Base-by-base conservation (phyloP, 2,113 vertebrate genomes). In the Pitta sordida region DNA sequence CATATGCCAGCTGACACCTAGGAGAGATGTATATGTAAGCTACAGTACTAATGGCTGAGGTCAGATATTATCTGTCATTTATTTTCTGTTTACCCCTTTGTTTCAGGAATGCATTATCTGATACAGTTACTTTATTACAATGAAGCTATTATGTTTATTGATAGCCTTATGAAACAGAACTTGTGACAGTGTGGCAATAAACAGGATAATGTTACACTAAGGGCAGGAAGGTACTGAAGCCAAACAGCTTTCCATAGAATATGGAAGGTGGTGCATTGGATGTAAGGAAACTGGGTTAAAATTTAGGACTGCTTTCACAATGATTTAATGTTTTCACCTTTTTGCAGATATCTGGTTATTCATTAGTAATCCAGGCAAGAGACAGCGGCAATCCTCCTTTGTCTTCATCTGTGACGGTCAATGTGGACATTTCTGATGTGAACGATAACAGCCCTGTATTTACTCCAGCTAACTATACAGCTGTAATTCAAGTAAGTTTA, bases 361-460 rank as follows among this genome's bases (percentile, higher is more conserved):
- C 99, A 2, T 93, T 99, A 93, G 95, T 98, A 22, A 89, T 99
- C 70, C 98, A 99, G 89, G 99, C 99, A 17, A 97, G 97, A 81
- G 99, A 99, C 85, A 98, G 98, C 6, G 99, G 99, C 70, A 90
- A 79, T 9, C 99, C 98, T 43, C 94, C 98, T 51, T 97, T 99
- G 98, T 99, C 99, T 16, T 98, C 99, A 10, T 99, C 99, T 4
- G 98, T 98, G 52, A 98, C 98, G 0, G 98, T 99, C 96, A 99
- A 99, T 67, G 98, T 99, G 39, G 99, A 99, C 86, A 98, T 99
- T 95, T 99, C 99, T 0, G 99, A 99, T 82, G 98, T 99, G 94
- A 99, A 99, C 0, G 99, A 99, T 96, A 99, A 99, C 94, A 98
- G 98, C 7, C 99, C 99, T 13, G 96, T 98, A 60, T 99, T 99